These are phyloP conservation scores for Polydrusus pterygomalis DNA, from an alignment of 2,888 invertebrate species.

Conservation along the genomic window DNA sequence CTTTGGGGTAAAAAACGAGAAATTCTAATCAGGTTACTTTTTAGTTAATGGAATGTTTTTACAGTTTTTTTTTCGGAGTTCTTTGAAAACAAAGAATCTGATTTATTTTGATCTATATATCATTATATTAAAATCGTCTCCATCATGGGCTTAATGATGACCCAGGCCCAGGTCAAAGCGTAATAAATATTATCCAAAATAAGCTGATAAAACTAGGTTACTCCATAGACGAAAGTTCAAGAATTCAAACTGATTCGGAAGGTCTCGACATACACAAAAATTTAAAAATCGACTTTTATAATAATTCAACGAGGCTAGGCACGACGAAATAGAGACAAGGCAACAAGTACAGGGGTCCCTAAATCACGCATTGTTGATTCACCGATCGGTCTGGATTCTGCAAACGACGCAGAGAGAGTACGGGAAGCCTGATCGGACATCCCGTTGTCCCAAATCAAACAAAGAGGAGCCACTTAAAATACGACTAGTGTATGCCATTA, in stretches of 20 bases:
- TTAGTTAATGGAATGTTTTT: conserved; percentile 9
- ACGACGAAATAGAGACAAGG: conserved; percentile 20
- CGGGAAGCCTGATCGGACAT: conserved; percentile 45
- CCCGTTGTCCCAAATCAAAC: conserved; percentile 53
- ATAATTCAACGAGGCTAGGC: neutral
- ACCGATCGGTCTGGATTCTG: conserved; percentile 40
- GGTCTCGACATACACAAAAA: too few species aligned
- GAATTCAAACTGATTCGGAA: too few species aligned
- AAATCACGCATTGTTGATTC: conserved; percentile 54
- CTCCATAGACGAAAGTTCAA: too few species aligned
- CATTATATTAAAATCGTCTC: too few species aligned
- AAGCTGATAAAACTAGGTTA: too few species aligned
- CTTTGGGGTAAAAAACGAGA: conserved; percentile 14
- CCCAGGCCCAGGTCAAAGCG: too few species aligned
- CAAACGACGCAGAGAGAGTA: conserved; percentile 37
- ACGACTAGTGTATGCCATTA: conserved; percentile 52
- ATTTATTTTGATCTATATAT: too few species aligned
- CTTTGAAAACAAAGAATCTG: too few species aligned
- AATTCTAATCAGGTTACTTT: conserved; percentile 26
- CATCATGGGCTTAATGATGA: too few species aligned
- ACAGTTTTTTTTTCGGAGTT: neutral
- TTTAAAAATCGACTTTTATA: too few species aligned
- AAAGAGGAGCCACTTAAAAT: conserved; percentile 52
- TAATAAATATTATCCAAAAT: too few species aligned
- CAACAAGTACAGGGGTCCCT: conserved; percentile 47